These are phyloP conservation scores for Vannuccia rotundouncinata DNA, from an alignment of 2,888 invertebrate genomes.

Conservation along the genomic window DNA sequence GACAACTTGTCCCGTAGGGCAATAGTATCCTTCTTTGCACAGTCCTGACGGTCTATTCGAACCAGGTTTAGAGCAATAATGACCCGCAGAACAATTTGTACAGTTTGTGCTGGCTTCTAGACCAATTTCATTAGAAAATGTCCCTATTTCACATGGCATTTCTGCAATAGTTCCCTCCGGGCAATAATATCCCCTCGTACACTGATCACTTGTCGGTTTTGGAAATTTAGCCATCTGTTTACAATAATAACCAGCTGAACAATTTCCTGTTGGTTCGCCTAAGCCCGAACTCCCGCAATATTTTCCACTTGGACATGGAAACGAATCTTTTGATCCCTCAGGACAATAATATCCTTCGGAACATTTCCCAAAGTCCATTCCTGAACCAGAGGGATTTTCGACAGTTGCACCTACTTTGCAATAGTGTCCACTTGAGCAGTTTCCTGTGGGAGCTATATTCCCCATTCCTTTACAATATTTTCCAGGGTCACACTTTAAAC, in stretches of 20 bases:
- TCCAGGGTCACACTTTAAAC: slow-evolving; percentile 51
- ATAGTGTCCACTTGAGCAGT: too few species aligned
- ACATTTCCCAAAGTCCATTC: too few species aligned
- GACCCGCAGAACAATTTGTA: too few species aligned
- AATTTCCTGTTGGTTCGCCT: slow-evolving; percentile 46
- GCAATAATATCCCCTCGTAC: slow-evolving; percentile 51
- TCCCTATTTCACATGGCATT: slow-evolving; percentile 37
- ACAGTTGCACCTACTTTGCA: too few species aligned
- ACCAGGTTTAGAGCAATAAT: slow-evolving; percentile 49
- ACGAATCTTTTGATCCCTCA: too few species aligned
- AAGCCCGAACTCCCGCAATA: slow-evolving; percentile 50
- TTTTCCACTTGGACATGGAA: too few species aligned
- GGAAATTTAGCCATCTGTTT: slow-evolving; percentile 46
- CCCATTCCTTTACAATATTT: too few species aligned
- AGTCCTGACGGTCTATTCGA: slow-evolving; percentile 46
- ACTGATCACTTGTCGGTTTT: slow-evolving; percentile 49
- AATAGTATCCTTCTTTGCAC: slow-evolving; percentile 51
- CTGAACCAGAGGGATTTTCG: too few species aligned
- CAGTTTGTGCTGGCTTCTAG: too few species aligned
- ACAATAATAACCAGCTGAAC: slow-evolving; percentile 53
- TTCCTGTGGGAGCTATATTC: too few species aligned
- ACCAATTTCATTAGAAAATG: too few species aligned
- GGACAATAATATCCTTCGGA: too few species aligned
- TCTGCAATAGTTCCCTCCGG: slow-evolving; percentile 48
- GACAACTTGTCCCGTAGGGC: slow-evolving; percentile 46